Evolutionary conservation across 2,797 vertebrate species (phyloP).

Genomic region (Halcyon badia): DNA sequence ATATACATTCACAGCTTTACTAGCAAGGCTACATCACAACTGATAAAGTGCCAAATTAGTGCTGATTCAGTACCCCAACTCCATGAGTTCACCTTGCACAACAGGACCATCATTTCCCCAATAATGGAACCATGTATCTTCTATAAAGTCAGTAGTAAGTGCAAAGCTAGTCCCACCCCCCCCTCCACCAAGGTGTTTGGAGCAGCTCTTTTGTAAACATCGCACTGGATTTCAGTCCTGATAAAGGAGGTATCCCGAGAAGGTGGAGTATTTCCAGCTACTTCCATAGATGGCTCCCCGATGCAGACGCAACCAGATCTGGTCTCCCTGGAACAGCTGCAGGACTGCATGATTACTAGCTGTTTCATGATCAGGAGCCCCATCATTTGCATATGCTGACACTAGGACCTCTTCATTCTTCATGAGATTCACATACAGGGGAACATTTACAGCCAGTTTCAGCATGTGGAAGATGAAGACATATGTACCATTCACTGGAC

Average conservation of each 20-base stretch:
- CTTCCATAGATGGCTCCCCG: conserved; percentile 97
- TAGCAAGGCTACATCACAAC: conserved; percentile 82
- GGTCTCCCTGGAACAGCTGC: conserved; percentile 94
- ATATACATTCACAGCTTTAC: conserved; percentile 87
- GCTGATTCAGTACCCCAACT: conserved; percentile 80
- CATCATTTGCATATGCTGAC: conserved; percentile 96
- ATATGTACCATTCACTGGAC: conserved; percentile 92
- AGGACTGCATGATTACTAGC: conserved; percentile 96
- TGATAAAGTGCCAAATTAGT: conserved; percentile 85
- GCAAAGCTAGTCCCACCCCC: conserved; percentile 72
- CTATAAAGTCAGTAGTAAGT: conserved; percentile 68
- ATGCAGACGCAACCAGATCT: conserved; percentile 96
- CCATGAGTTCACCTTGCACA: conserved; percentile 75
- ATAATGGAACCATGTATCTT: conserved; percentile 63
- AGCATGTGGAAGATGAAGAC: conserved; percentile 98
- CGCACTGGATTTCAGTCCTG: conserved; percentile 87
- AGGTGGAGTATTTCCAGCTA: conserved; percentile 99
- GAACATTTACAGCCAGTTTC: conserved; percentile 95
- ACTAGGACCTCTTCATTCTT: conserved; percentile 96
- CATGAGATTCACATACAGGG: conserved; percentile 97
- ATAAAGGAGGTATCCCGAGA: conserved; percentile 97
- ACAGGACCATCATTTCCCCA: conserved; percentile 70
- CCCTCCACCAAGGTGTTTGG: conserved; percentile 71
- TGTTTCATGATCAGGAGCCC: conserved; percentile 96
- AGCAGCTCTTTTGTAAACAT: conserved; percentile 73